phyloP scores from a whole-genome alignment of 2,113 vertebrate genomes.

The Crotalus tigris region DNA sequence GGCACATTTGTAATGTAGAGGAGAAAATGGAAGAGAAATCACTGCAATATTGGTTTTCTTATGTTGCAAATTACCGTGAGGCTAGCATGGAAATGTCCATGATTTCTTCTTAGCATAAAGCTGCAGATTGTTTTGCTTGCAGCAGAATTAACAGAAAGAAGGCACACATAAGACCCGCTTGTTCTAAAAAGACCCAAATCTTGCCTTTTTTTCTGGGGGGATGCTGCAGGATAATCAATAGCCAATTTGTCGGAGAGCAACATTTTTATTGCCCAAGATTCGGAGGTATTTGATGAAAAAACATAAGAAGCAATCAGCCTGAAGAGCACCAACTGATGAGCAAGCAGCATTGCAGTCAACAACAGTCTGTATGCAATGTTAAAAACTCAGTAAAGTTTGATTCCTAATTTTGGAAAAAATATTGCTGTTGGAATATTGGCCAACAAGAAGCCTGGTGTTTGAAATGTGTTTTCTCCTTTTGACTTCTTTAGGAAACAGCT shows the following conservation, averaged over 20 bases:
- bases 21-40: neutral
- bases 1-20: neutral
- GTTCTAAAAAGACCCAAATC: neutral
- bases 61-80: neutral
- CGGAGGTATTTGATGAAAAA: slow-evolving; percentile 1
- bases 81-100: neutral
- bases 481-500: slow-evolving; percentile 45
- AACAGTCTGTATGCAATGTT: neutral
- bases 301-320: neutral
- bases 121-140: neutral
- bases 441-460: neutral
- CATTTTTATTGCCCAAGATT: neutral
- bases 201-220: neutral
- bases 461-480: slow-evolving; percentile 41
- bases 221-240: neutral
- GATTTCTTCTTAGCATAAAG: neutral
- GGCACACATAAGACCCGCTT: neutral
- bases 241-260: neutral
- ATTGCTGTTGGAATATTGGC: slow-evolving; percentile 45
- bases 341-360: neutral
- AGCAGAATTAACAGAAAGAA: neutral
- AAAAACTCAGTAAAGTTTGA: slow-evolving; percentile 48
- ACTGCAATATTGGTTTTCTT: neutral
- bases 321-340: neutral
- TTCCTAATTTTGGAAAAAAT: slow-evolving; percentile 19